Percentiles rank a stretch among this genome's conserved stretches.
Conservation (phyloP, 2,888 invertebrate genomes). For the Tachina lurida region DNA sequence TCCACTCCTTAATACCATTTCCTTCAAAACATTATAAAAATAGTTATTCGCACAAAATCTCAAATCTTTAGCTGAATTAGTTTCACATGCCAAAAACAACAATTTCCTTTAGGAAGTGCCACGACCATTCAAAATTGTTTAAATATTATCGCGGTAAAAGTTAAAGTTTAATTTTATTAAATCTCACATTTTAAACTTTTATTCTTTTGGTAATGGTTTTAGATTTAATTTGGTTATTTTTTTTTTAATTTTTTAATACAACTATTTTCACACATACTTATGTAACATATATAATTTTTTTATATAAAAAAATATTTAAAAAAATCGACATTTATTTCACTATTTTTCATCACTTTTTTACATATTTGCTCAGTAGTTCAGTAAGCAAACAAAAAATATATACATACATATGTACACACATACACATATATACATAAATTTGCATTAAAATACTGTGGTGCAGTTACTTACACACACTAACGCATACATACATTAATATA, state of each 20-base stretch:
- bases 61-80: no score
- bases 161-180: no score
- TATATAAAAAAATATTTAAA: neutral
- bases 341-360: constrained; percentile 26
- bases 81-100: no score
- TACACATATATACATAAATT: constrained; percentile 18
- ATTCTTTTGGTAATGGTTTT: neutral
- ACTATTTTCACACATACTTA: neutral
- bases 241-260: neutral
- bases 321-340: constrained; percentile 25
- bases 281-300: neutral
- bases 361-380: constrained; percentile 43
- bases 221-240: neutral
- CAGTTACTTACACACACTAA: neutral
- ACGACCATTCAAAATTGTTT: no score
- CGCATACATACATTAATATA: neutral
- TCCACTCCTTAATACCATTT: no score
- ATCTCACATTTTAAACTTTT: neutral
- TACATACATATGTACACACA: neutral
- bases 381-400: constrained; percentile 24
- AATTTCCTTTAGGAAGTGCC: no score
- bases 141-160: no score
- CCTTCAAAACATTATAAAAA: no score
- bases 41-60: no score
- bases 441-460: constrained; percentile 25